These are phyloP conservation scores for Parnassius smintheus DNA, from an alignment of 2,888 invertebrate species.

Conservation along the genomic window DNA sequence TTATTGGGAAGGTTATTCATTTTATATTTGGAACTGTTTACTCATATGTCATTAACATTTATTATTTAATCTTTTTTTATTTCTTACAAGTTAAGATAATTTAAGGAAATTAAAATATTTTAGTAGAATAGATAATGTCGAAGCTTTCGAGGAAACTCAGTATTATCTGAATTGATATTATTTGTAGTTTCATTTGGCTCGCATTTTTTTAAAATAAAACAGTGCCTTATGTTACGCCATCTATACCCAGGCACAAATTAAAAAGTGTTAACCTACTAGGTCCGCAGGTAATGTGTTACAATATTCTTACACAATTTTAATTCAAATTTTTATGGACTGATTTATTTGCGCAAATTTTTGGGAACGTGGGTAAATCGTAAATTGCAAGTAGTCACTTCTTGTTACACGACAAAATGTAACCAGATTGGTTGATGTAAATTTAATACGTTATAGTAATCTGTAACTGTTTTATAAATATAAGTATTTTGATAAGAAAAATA, in stretches of 20 bases:
- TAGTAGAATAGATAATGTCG: background rate
- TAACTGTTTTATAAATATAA: too few relatives aligned
- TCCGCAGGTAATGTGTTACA: too few relatives aligned
- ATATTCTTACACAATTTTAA: too few relatives aligned
- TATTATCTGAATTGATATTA: slow-evolving; percentile 52
- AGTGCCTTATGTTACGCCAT: too few relatives aligned
- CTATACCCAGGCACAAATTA: too few relatives aligned
- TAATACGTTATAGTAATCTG: background rate
- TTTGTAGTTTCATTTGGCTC: slow-evolving; percentile 42
- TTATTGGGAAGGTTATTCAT: slow-evolving; percentile 13
- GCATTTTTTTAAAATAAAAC: slow-evolving; percentile 2
- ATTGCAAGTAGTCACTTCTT: slow-evolving; percentile 45
- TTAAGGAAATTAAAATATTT: slow-evolving; percentile 2
- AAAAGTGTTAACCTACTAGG: too few relatives aligned
- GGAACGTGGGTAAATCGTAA: slow-evolving; percentile 11
- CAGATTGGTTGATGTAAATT: slow-evolving; percentile 46
- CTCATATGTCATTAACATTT: background rate
- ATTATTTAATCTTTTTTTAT: background rate
- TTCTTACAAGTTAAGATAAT: slow-evolving; percentile 10
- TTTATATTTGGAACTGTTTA: background rate
- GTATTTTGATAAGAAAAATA: too few relatives aligned
- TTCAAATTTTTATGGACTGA: too few relatives aligned
- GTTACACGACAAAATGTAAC: slow-evolving; percentile 52
- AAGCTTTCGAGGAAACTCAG: slow-evolving; percentile 39
- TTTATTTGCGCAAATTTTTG: slow-evolving; percentile 1